Conservation (phyloP, 2,113 vertebrate genomes). For the Sinocyclocheilus grahami region DNA sequence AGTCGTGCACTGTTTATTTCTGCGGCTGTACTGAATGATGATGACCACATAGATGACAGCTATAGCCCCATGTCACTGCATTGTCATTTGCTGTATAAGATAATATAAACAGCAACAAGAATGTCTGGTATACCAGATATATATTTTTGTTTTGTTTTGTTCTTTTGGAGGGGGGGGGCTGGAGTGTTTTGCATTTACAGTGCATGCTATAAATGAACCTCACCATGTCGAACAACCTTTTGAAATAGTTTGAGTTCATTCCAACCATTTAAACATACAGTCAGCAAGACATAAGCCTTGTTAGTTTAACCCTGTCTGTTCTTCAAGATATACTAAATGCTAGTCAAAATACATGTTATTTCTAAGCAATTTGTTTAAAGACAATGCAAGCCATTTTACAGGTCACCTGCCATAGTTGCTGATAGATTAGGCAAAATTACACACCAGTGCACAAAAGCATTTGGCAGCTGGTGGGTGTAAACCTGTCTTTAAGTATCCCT, state of each 20-base stretch:
- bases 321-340: not conserved
- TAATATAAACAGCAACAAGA: not conserved
- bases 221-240: not conserved
- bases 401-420: not conserved
- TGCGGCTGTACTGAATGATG: not conserved
- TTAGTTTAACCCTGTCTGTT: not conserved
- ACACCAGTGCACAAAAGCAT: not conserved
- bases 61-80: not conserved
- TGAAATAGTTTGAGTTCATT: not conserved
- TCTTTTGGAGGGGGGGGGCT: no score
- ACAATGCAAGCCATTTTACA: not conserved
- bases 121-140: not conserved
- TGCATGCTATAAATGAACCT: not conserved
- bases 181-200: not conserved
- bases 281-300: not conserved
- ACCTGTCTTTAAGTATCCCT: not conserved
- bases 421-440: not conserved
- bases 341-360: not conserved
- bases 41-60: not conserved
- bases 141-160: not conserved
- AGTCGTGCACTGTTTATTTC: not conserved
- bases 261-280: not conserved
- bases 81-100: not conserved
- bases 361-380: not conserved
- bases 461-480: slow-evolving; percentile 8